Base-by-base conservation (phyloP, 2,113 vertebrate genomes). In the Oceanites oceanicus region DNA sequence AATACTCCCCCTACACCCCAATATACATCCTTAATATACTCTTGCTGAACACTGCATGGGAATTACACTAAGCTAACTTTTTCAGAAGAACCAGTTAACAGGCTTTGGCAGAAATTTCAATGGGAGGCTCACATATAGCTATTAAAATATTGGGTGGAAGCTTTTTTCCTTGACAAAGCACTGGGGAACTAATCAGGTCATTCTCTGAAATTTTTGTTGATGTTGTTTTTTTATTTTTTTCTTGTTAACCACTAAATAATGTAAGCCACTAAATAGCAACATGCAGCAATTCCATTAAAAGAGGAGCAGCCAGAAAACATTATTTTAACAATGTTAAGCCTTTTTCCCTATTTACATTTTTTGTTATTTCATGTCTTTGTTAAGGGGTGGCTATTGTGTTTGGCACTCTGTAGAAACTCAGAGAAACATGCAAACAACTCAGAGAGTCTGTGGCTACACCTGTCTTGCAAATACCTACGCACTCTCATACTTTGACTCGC, bases 61-160 rank as follows among this genome's bases (percentile, higher is more conserved):
- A 96, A 82, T 92, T 85, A 49, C 44, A 75, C 42, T 13, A 88
- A 45, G 66, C 17, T 79, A 49, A 76, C 66, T 55, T 96, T 95
- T 95, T 92, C 66, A 85, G 77, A 88, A 86, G 70, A 76, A 38
- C 68, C 73, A 93, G 80, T 92, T 94, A 95, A 92, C 91, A 6
- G 23, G 10, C 66, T 86, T 66, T 77, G 96, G 90, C 90, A 95
- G 65, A 93, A 97, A 83, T 96, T 97, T 97, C 93, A 97, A 52
- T 77, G 82, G 92, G 67, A 96, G 79, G 76, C 55, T 97, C 85
- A 95, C 74, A 86, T 93, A 87, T 40, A 93, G 93, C 80, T 96
- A 85, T 84, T 93, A 91, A 27, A 75, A 88, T 86, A 90, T 40
- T 91, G 73, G 47, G 6, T 88, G 88, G 94, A 96, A 97, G 92